Conservation (phyloP, 2,113 vertebrate species). For the Gadus macrocephalus region DNA sequence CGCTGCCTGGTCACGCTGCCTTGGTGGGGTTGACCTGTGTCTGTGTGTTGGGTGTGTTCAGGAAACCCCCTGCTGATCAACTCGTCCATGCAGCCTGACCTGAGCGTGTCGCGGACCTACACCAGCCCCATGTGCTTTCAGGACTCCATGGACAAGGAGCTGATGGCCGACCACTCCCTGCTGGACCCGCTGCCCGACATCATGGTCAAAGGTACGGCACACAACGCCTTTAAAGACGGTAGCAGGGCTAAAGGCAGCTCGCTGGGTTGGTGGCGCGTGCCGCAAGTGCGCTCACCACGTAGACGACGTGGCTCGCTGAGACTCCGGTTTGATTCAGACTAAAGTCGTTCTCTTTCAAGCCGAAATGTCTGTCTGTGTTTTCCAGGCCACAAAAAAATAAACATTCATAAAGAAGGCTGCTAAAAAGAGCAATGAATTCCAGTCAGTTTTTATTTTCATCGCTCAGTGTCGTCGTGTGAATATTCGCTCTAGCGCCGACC, state of each 20-base stretch:
- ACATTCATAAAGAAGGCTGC: neutral
- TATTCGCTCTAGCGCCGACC: no score
- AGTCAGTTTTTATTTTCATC: no score
- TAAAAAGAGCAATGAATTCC: no score
- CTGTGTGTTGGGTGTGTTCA: conserved; percentile 46
- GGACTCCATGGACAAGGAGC: conserved; percentile 92
- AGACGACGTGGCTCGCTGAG: no score
- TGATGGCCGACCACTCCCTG: conserved; percentile 69
- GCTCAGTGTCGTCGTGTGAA: no score
- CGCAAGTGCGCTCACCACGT: no score
- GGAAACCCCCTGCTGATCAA: conserved; percentile 93
- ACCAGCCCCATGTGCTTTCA: conserved; percentile 96
- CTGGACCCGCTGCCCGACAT: conserved; percentile 89
- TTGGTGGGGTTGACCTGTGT: no score
- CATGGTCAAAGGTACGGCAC: conserved; percentile 81
- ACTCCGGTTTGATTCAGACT: no score
- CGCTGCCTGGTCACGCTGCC: no score
- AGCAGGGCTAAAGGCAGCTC: neutral
- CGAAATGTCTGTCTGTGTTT: neutral
- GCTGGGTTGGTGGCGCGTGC: neutral
- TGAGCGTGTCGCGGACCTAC: conserved; percentile 89
- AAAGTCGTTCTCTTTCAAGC: neutral
- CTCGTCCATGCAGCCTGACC: conserved; percentile 87
- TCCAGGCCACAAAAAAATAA: neutral
- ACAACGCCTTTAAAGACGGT: no score